These are phyloP conservation scores for Martes martes DNA, from an alignment of 2,113 vertebrate species.

Conservation along the genomic window DNA sequence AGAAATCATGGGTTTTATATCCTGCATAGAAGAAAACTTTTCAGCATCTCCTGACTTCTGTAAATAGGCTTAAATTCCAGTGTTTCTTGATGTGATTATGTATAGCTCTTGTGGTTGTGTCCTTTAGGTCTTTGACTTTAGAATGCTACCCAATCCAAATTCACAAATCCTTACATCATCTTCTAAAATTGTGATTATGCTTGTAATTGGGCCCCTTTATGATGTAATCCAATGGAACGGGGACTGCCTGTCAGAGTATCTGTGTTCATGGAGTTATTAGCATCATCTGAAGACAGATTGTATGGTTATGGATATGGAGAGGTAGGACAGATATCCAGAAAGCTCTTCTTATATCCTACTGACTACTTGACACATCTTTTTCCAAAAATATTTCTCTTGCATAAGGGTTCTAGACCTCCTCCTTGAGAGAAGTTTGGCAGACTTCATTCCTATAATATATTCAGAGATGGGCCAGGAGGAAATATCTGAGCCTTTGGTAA, in stretches of 20 bases:
- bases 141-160: not conserved
- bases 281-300: not conserved
- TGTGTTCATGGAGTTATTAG: not conserved
- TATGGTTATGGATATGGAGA: not conserved
- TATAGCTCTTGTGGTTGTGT: not conserved
- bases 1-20: not conserved
- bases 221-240: not conserved
- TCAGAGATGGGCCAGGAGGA: not conserved
- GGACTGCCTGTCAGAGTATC: not conserved
- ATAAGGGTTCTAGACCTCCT: not conserved
- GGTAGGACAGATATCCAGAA: not conserved
- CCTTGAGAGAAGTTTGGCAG: not conserved
- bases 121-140: conserved; percentile 11
- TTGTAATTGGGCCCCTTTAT: not conserved
- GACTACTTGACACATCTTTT: not conserved
- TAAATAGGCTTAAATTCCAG: not conserved
- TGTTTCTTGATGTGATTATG: not conserved
- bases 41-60: not conserved
- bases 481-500: not conserved
- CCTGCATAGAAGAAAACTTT: not conserved
- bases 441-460: not conserved
- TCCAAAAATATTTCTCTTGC: not conserved
- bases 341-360: not conserved
- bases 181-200: not conserved
- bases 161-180: not conserved